phyloP scores from a whole-genome alignment of 2,888 invertebrate genomes.

The Pollenia labialis region DNA sequence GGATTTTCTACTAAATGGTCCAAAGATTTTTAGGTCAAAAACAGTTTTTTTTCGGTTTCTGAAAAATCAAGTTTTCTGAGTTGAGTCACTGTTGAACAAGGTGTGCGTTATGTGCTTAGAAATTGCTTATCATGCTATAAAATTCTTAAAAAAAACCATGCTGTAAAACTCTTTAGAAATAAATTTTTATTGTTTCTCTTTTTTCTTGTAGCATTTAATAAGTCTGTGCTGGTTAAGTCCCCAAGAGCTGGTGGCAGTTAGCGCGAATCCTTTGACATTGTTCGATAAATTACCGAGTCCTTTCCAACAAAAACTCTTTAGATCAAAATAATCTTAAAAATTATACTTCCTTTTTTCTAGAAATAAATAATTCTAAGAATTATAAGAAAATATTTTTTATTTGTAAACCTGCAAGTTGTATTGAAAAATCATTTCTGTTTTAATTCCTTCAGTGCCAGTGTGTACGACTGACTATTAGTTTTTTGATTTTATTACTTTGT shows the following conservation, averaged over 20 bases:
- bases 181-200: slow-evolving; percentile 19
- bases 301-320: slow-evolving; percentile 85
- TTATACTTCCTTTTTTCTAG: not conserved
- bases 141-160: not conserved
- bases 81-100: too few species aligned
- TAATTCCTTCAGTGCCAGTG: not conserved
- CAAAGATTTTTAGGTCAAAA: too few species aligned
- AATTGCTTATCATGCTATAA: not conserved
- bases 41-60: too few species aligned
- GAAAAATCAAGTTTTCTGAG: too few species aligned
- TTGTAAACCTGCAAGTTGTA: not conserved
- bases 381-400: slow-evolving; percentile 18
- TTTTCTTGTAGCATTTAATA: slow-evolving; percentile 87
- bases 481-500: slow-evolving; percentile 4
- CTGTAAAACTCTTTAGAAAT: not conserved
- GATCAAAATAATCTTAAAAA: slow-evolving; percentile 45
- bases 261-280: slow-evolving; percentile 89
- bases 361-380: slow-evolving; percentile 47
- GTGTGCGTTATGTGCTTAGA: too few species aligned
- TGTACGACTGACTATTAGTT: not conserved
- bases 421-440: not conserved
- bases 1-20: too few species aligned
- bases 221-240: slow-evolving; percentile 88
- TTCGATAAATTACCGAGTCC: slow-evolving; percentile 89
- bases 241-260: slow-evolving; percentile 90